Evolutionary conservation across 1,140 invertebrate species (phyloP), one percentile per base, ranked within the genome.

Genomic region (Sycophaga agraensis): DNA sequence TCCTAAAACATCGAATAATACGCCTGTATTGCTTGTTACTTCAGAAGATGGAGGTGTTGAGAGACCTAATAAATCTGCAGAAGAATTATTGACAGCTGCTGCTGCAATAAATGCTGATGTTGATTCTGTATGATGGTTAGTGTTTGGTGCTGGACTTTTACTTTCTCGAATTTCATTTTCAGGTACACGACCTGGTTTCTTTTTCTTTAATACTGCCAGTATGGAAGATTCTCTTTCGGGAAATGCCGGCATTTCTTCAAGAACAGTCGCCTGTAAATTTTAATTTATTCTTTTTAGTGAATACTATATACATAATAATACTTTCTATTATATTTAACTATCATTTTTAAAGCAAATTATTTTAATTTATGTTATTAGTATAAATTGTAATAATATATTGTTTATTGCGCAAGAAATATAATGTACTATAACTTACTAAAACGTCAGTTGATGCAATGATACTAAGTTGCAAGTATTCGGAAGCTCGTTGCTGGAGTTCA

Each of bases 221-320:
- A 99, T 96, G 2, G 95, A 98, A 48, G 96, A 98, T 83, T 99
- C 97, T 71, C 97, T 86, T 82, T 99, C 98, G 2, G 97, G 95
- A 82, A 99, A 99, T 46, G 97, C 96, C 50, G 98, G 98, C 98
- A 99, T 99, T 85, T 99, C 97, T 85, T 99, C 98, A 51, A 99
- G 83, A 55, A 99, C 97, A 46, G 96, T 98, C 6, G 96, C 96
- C 86, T 55, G 55, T 4, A 53, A 54, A 42, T 19, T 49, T 17
- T 35, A 50, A n/a, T 46, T 2, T 46, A 4, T 26, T 26, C n/a
- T n/a, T n/a, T n/a, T n/a, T n/a, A n/a, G n/a, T n/a, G n/a, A n/a
- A n/a, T n/a, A n/a, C n/a, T n/a, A n/a, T n/a, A n/a, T n/a, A 34
- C n/a, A n/a, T n/a, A n/a, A n/a, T n/a, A n/a, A 19, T 5, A 34